A percentile compares a stretch with the other conserved stretches of the same genome.
Evolutionary conservation across 2,888 invertebrate genomes (phyloP).

Genomic region (Ptychoptera albimana): DNA sequence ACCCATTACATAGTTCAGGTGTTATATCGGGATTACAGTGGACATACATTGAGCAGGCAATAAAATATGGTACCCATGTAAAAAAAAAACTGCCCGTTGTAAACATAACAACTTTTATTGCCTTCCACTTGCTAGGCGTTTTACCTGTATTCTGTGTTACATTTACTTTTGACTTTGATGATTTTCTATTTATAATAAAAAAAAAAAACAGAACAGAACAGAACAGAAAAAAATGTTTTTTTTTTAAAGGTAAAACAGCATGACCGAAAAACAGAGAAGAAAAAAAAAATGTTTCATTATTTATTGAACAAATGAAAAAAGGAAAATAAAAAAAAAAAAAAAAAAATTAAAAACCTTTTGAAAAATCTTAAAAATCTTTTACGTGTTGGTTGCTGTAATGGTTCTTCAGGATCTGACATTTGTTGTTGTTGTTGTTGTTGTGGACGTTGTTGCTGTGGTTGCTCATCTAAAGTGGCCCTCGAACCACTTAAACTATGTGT

Average conservation of each 20-base stretch:
- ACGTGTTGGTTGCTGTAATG: neutral
- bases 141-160: slow-evolving; percentile 12
- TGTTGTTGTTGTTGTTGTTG: slow-evolving; percentile 1
- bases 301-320: neutral
- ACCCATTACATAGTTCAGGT: slow-evolving; percentile 32
- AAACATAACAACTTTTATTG: slow-evolving; percentile 42
- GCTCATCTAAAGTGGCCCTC: neutral
- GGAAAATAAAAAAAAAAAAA: neutral
- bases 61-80: slow-evolving; percentile 46
- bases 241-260: neutral
- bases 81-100: slow-evolving; percentile 43
- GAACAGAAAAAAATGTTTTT: neutral
- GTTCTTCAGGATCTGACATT: neutral
- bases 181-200: slow-evolving; percentile 6
- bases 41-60: slow-evolving; percentile 37
- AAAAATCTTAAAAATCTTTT: slow-evolving; percentile 1
- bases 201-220: neutral
- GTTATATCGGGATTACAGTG: slow-evolving; percentile 34
- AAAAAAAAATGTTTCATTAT: neutral
- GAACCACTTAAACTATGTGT: neutral
- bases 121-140: slow-evolving; percentile 41
- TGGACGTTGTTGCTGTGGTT: neutral
- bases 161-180: slow-evolving; percentile 7
- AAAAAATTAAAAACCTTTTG: neutral
- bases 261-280: neutral